Percentiles rank a stretch among this genome's conserved stretches.
These are phyloP conservation scores for Diprion similis DNA, from an alignment of 1,140 invertebrate species.

Conservation along the genomic window DNA sequence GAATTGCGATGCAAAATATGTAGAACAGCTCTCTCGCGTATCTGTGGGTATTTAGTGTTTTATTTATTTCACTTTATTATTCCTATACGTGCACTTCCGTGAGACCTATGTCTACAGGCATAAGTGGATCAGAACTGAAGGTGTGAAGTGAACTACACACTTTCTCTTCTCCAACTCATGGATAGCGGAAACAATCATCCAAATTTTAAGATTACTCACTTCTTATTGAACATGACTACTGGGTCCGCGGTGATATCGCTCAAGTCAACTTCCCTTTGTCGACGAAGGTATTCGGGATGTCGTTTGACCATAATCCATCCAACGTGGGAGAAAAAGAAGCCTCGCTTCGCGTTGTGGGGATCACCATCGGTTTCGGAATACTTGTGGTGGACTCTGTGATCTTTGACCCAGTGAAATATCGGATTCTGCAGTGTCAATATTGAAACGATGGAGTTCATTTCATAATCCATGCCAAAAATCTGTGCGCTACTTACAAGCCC, in stretches of 20 bases:
- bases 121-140: too few species aligned
- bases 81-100: too few species aligned
- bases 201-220: not conserved
- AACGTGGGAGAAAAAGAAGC: conserved; percentile 74
- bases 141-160: too few species aligned
- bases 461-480: not conserved
- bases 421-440: conserved; percentile 36
- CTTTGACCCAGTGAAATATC: conserved; percentile 63
- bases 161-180: too few species aligned
- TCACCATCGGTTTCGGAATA: conserved; percentile 73
- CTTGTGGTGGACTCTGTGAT: conserved; percentile 72
- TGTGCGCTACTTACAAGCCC: conserved; percentile 69
- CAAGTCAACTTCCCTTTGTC: conserved; percentile 66
- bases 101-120: too few species aligned
- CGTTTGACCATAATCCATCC: conserved; percentile 72
- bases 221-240: conserved; percentile 57
- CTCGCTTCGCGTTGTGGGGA: conserved; percentile 70
- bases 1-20: conserved; percentile 65
- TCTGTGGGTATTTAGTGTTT: not conserved
- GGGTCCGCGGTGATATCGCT: conserved; percentile 75
- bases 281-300: conserved; percentile 67
- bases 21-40: conserved; percentile 48
- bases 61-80: too few species aligned
- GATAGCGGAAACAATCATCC: too few species aligned
- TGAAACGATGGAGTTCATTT: not conserved